Percentiles rank a stretch among this genome's conserved stretches.
Conservation (phyloP, 2,888 invertebrate species). For the Achlya flavicornis region DNA sequence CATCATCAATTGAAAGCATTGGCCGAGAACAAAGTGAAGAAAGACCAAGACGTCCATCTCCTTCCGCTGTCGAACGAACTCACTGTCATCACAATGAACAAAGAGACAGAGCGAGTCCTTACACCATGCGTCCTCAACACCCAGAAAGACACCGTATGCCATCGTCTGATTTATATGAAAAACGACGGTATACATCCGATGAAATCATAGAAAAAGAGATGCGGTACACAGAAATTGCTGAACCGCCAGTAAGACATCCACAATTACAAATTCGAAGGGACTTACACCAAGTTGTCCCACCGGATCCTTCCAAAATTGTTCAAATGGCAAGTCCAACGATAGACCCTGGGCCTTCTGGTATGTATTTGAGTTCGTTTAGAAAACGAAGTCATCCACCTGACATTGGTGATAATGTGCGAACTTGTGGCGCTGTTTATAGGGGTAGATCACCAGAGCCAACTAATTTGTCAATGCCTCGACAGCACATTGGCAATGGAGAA, state of each 20-base stretch:
- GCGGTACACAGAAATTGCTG: conserved; percentile 76
- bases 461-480: conserved; percentile 77
- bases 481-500: conserved; percentile 57
- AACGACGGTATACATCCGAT: conserved; percentile 73
- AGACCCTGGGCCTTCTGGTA: conserved; percentile 71
- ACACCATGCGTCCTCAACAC: conserved; percentile 90
- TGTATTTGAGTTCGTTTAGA: conserved; percentile 82
- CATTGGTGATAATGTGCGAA: conserved; percentile 69
- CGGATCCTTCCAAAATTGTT: conserved; percentile 66
- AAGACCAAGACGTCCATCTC: conserved; percentile 64
- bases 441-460: conserved; percentile 79
- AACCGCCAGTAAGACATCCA: conserved; percentile 78
- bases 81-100: conserved; percentile 87
- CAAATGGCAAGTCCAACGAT: conserved; percentile 75
- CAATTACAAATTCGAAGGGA: conserved; percentile 91
- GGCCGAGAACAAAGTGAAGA: conserved; percentile 77
- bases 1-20: conserved; percentile 79
- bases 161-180: conserved; percentile 70
- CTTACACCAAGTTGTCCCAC: conserved; percentile 83
- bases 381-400: conserved; percentile 84
- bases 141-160: conserved; percentile 74
- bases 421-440: conserved; percentile 70
- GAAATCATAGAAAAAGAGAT: conserved; percentile 78
- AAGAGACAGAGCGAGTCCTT: conserved; percentile 83
- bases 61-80: conserved; percentile 82